Evolutionary conservation across 2,113 vertebrate species (phyloP), one percentile per base, ranked within the genome.

Genomic region (Pagrus major): DNA sequence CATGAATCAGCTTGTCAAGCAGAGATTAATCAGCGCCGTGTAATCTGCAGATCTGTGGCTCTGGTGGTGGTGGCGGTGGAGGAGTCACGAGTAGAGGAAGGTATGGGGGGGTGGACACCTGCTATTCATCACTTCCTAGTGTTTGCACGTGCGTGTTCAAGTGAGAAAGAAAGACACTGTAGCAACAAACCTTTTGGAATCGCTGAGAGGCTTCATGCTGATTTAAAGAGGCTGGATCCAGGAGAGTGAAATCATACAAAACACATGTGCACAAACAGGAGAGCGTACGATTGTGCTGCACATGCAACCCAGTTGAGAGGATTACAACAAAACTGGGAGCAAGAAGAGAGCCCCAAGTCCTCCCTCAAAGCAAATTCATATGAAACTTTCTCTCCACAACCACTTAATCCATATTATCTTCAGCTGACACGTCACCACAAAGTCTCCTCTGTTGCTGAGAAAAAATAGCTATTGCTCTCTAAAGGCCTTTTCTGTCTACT

Each of bases 41-140:
- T 54, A 84, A 89, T 86, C 72, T 86, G 76, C 56, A 71, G 67
- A 78, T 85, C 69, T 54, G 65, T 87, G 77, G 54, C 66, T 16
- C 27, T 23, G 56, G 31, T 59, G 65, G 33, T 51, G 82, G 23
- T 74, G 68, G 23, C 71, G 68, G 60, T 39, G 58, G 41, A 56
- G 41, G 63, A 25, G 64, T 39, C 1, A 3, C 46, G 21, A 49
- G 65, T 6, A 39, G 55, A 41, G 18, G 27, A 44, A 60, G 25
- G 52, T 35, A 37, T 41, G 37, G 37, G 54, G 35, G 52, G 33
- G 20, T 49, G 80, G 77, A 76, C 49, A 68, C 65, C 81, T 84
- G 78, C 80, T 74, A 55, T 81, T 68, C 15, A 76, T 85, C 78
- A 81, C 63, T 65, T 81, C 46, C 47, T 25, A 16, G 60, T 56